Base-by-base conservation (phyloP, 2,113 vertebrate genomes). In the Tiliqua scincoides region DNA sequence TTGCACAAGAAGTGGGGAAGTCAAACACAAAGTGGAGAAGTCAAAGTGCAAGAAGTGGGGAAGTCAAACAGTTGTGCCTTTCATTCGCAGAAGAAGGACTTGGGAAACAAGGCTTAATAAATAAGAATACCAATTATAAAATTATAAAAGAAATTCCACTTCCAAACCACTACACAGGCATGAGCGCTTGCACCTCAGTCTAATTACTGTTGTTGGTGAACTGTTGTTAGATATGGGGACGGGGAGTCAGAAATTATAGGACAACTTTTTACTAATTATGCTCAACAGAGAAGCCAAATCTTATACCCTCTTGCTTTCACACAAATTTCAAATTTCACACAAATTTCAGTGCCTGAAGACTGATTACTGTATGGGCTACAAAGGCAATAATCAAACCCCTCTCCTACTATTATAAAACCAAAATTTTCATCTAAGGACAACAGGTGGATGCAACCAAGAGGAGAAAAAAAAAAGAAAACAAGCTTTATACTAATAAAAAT, bases 361-460 rank as follows among this genome's bases (percentile, higher is more conserved):
- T 32, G 20, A 2, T 30, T 6, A 63, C n/a, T 40, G n/a, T 62
- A 40, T 61, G 6, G 63, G 17, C n/a, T 74, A 74, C 23, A 74
- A 62, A 72, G 27, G 76, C 27, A 52, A 72, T 85, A 57, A 79
- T 54, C 70, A 73, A 9, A 37, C 54, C n/a, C 9, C 15, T 79
- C 72, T 27, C 37, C 37, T 61, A 61, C 11, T 3, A n/a, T 25
- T 48, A 79, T 43, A 71, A 43, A 85, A 57, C 65, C 35, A 62
- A 11, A 52, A 80, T 72, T 78, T 57, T 59, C 68, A 17, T 30
- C 30, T 78, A 85, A 72, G 52, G 57, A 81, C 67, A 86, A 85
- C 84, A 73, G 67, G 68, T 80, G 78, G 59, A 65, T 74, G 43
- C 78, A 74, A 35, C 8, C 2, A 52, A 37, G 4, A 71, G 59